Percentiles rank a stretch among this genome's conserved stretches.
Conservation (phyloP, 2,113 vertebrate species). For the Dasyprocta punctata region DNA sequence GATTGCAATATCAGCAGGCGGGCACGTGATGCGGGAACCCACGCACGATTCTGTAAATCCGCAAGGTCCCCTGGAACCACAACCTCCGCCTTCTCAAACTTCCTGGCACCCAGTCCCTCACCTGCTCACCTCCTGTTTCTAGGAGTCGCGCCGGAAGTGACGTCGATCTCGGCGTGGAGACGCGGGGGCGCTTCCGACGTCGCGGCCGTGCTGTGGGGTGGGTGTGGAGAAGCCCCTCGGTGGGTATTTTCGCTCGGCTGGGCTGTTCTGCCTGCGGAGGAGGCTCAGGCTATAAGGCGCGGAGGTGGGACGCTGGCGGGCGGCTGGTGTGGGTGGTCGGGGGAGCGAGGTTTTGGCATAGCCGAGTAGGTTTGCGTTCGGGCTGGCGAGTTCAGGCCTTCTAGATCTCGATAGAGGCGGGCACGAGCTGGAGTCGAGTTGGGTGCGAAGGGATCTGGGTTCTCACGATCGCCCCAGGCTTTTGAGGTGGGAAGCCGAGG, state of each 20-base stretch:
- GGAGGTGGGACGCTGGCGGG: conserved; percentile 43
- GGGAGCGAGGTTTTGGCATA: conserved; percentile 49
- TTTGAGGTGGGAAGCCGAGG: neutral
- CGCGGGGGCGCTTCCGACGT: conserved; percentile 54
- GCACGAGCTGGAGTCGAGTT: neutral
- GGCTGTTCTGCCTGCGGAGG: rapidly evolving
- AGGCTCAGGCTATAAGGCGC: neutral
- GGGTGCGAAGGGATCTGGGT: neutral
- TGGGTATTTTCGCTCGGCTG: rapidly evolving
- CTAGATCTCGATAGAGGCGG: neutral
- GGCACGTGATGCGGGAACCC: rapidly evolving
- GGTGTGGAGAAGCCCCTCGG: neutral
- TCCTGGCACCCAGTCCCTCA: neutral
- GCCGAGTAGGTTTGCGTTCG: neutral
- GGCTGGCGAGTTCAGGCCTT: conserved; percentile 37
- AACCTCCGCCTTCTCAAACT: neutral
- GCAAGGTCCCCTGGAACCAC: rapidly evolving
- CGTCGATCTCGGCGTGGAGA: neutral
- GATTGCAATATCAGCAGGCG: rapidly evolving
- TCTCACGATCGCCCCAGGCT: neutral
- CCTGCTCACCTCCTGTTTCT: rapidly evolving
- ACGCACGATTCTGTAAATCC: rapidly evolving
- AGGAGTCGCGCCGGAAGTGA: conserved; percentile 71
- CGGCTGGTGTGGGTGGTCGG: neutral
- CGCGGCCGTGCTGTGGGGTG: neutral